Percentiles rank a stretch among this genome's conserved stretches.
Evolutionary conservation across 2,113 vertebrate species (phyloP).

Genomic region (Bubalus kerabau): DNA sequence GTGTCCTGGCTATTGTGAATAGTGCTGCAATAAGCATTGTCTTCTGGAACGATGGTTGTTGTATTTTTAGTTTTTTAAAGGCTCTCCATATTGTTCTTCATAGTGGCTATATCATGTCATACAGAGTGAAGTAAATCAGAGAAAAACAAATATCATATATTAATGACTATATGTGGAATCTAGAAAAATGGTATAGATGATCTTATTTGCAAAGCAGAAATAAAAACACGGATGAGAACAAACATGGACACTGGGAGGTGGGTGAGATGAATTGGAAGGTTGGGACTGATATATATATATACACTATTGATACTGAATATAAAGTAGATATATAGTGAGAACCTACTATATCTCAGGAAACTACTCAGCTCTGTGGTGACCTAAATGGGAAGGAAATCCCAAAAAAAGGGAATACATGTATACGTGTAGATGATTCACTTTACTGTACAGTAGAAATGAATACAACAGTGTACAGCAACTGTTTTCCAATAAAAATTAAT

Average conservation of each 20-base stretch:
- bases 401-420: neutral
- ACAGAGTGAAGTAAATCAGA: neutral
- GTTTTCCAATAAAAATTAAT: neutral
- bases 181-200: neutral
- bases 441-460: accelerated
- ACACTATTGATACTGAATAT: neutral
- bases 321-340: neutral
- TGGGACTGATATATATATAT: neutral
- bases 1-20: neutral
- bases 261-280: neutral
- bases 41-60: neutral
- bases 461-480: neutral
- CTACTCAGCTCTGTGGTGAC: neutral
- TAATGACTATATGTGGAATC: neutral
- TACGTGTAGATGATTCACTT: neutral
- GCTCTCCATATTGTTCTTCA: neutral
- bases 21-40: neutral
- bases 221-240: neutral
- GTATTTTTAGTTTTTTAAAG: neutral
- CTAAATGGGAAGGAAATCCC: neutral
- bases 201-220: neutral
- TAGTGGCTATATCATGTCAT: neutral
- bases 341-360: neutral
- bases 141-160: neutral
- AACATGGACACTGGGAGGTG: neutral